Evolutionary conservation across 2,888 invertebrate genomes (phyloP), one percentile per base, ranked within the genome.

Genomic region (Meliscaeva auricollis): DNA sequence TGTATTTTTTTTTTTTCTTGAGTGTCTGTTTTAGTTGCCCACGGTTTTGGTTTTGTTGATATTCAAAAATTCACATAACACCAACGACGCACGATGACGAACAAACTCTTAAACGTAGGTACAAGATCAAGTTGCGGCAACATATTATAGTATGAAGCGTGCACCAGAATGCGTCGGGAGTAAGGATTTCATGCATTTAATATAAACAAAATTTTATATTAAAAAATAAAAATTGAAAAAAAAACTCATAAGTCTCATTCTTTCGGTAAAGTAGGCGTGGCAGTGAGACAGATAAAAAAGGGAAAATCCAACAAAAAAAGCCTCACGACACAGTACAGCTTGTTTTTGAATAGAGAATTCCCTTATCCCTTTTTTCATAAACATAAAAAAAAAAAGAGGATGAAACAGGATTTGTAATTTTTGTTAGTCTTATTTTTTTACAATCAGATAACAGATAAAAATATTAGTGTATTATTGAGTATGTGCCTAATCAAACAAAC

Each of bases 241-340:
- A 22, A 8, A 26, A 85, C 73, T 76, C 84, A 80, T 85, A 85
- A 81, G 85, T 77, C 73, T 69, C 80, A 72, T 84, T 74, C 73
- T 78, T n/a, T 54, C 32, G n/a, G n/a, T 11, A 69, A 66, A 41
- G 72, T 30, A 72, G 85, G 85, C 85, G 85, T 85, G 85, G 54
- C 81, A 54, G 76, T 7, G 35, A 68, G 44, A 72, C 75, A 68
- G 20, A 56, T 20, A 62, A 44, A 77, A 38, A 72, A 30, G 20
- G 50, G 30, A 56, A 66, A 26, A 30, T 11, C 17, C 15, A 48
- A 6, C n/a, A n/a, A 46, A 66, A 60, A 58, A 75, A 70, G 72
- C 72, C 66, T 46, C 68, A 35, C 62, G 20, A 66, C 48, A 20
- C 35, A 38, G 8, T 38, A 8, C 11, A 38, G 9, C 7, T 38